Conservation (phyloP, 2,888 invertebrate species). For the Siphonodentalium dalli region DNA sequence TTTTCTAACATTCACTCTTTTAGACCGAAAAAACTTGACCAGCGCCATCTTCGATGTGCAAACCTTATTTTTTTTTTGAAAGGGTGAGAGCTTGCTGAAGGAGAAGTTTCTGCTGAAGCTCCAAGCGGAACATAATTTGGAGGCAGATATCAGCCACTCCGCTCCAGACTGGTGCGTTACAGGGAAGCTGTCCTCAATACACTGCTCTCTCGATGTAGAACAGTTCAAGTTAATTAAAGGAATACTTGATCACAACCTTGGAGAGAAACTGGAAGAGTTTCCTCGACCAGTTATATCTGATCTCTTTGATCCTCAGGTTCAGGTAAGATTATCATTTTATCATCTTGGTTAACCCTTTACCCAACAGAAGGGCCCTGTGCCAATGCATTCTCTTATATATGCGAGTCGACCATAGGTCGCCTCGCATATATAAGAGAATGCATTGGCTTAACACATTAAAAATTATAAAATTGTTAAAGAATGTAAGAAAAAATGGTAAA, state of each 20-base stretch:
- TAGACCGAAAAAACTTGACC: not conserved
- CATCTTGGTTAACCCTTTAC: too few species aligned
- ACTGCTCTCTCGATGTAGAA: slow-evolving; percentile 80
- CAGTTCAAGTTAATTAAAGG: slow-evolving; percentile 90
- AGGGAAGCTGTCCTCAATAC: slow-evolving; percentile 84
- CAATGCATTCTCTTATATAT: too few species aligned
- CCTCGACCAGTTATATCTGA: slow-evolving; percentile 56
- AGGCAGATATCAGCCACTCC: slow-evolving; percentile 69
- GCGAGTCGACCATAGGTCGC: too few species aligned
- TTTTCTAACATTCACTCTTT: too few species aligned
- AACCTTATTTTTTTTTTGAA: slow-evolving; percentile 8
- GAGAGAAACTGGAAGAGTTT: slow-evolving; percentile 76
- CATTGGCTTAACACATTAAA: too few species aligned
- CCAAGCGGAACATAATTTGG: slow-evolving; percentile 83
- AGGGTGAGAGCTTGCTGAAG: slow-evolving; percentile 70
- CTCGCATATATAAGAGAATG: too few species aligned
- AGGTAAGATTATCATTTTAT: too few species aligned
- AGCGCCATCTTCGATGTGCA: too few species aligned
- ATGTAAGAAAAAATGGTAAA: too few species aligned
- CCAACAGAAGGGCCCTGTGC: too few species aligned
- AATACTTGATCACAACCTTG: slow-evolving; percentile 86
- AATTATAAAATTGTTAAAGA: too few species aligned
- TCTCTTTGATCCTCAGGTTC: slow-evolving; percentile 67
- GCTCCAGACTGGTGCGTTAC: slow-evolving; percentile 84
- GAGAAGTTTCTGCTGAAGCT: slow-evolving; percentile 78